Conservation (phyloP, 2,113 vertebrate genomes). For the Hemichromis elongatus region DNA sequence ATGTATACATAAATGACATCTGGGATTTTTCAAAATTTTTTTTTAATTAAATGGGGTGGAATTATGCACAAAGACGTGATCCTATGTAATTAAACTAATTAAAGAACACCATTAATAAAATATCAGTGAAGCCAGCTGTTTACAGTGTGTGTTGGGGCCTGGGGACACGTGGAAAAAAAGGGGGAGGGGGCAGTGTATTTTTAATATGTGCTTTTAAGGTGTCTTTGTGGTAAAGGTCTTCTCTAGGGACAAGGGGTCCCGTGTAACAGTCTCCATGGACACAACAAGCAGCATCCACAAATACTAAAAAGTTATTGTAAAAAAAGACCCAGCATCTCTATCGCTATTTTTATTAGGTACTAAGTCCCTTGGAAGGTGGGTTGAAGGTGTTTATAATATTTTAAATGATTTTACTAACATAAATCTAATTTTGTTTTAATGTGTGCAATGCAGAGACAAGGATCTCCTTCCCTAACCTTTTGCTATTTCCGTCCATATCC, state of each 20-base stretch:
- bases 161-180: conserved; percentile 54
- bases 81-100: conserved; percentile 80
- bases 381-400: not conserved
- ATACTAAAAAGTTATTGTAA: conserved; percentile 12
- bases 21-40: not conserved
- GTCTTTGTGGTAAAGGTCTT: conserved; percentile 54
- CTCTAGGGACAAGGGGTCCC: conserved; percentile 50
- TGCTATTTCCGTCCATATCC: not conserved
- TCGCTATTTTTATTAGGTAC: conserved; percentile 1
- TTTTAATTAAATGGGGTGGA: conserved; percentile 68
- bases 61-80: conserved; percentile 74
- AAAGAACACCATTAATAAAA: conserved; percentile 82
- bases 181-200: conserved; percentile 61
- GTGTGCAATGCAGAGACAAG: not conserved
- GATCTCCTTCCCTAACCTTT: not conserved
- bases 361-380: not conserved
- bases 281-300: conserved; percentile 59
- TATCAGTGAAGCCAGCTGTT: conserved; percentile 78
- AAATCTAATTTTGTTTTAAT: not conserved
- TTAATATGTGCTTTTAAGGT: conserved; percentile 76
- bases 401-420: not conserved
- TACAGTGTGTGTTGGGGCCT: conserved; percentile 66
- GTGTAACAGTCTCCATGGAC: conserved; percentile 47
- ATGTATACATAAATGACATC: conserved; percentile 63
- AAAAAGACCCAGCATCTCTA: not conserved